Percentiles rank a stretch among this genome's conserved stretches.
phyloP scores from a whole-genome alignment of 2,888 invertebrate species.

The Hydriomena furcata region DNA sequence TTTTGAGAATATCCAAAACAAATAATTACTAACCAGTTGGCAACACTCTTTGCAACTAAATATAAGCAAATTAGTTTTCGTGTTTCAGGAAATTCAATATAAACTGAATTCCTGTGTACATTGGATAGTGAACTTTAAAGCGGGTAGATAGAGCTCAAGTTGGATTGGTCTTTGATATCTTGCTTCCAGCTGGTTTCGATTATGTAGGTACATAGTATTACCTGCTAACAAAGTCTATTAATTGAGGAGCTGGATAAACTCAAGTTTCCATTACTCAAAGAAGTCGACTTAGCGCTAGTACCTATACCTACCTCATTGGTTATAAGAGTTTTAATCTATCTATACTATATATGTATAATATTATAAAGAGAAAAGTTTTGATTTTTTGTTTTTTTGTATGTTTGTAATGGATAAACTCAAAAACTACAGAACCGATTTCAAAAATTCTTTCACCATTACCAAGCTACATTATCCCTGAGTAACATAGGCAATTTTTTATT shows the following conservation, averaged over 20 bases:
- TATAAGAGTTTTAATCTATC: too few relatives aligned
- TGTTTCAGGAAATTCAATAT: slow-evolving; percentile 13
- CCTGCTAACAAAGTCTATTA: slow-evolving; percentile 20
- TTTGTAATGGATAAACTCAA: too few relatives aligned
- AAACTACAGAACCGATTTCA: too few relatives aligned
- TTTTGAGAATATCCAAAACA: not conserved
- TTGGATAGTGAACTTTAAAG: slow-evolving; percentile 10
- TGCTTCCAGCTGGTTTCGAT: slow-evolving; percentile 2
- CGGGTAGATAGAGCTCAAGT: slow-evolving; percentile 10
- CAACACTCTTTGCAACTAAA: slow-evolving; percentile 12
- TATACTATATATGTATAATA: too few relatives aligned
- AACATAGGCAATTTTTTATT: too few relatives aligned
- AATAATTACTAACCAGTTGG: slow-evolving; percentile 1
- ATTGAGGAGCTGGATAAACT: slow-evolving; percentile 12
- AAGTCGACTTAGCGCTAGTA: not conserved
- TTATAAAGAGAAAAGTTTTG: too few relatives aligned
- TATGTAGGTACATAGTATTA: too few relatives aligned
- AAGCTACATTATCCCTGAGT: too few relatives aligned
- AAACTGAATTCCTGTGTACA: slow-evolving; percentile 14
- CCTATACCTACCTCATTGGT: too few relatives aligned
- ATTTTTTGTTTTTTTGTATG: too few relatives aligned
- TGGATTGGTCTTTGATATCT: slow-evolving; percentile 17
- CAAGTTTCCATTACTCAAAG: slow-evolving; percentile 1
- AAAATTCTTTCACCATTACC: too few relatives aligned
- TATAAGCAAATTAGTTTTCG: slow-evolving; percentile 19